phyloP scores from a whole-genome alignment of 2,797 vertebrate genomes.

The Ceryle rudis region DNA sequence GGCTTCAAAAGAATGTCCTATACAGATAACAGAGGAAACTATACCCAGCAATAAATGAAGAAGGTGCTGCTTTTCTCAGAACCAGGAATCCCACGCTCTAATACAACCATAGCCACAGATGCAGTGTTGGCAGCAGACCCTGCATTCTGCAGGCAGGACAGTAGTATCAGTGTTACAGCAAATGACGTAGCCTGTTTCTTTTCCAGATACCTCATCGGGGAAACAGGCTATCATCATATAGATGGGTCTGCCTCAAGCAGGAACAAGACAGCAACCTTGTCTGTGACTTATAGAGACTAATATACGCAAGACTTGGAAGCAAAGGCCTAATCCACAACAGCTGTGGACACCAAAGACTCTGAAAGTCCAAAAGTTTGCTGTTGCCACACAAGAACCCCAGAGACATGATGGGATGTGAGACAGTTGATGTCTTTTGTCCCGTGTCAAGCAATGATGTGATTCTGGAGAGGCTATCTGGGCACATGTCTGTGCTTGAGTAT shows the following conservation, averaged over 20 bases:
- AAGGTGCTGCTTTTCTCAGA: not conserved
- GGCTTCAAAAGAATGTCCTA: not conserved
- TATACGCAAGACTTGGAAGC: not conserved
- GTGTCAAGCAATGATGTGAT: not conserved
- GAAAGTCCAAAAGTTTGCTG: not conserved
- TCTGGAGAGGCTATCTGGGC: not conserved
- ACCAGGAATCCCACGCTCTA: not conserved
- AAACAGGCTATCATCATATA: not conserved
- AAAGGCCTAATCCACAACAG: not conserved
- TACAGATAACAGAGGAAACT: not conserved
- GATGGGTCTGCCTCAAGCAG: not conserved
- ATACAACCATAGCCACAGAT: accelerated
- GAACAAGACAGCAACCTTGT: not conserved
- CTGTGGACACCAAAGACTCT: not conserved
- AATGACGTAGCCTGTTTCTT: not conserved
- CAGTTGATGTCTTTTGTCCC: not conserved
- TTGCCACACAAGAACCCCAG: not conserved
- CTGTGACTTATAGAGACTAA: not conserved
- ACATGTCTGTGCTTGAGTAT: not conserved
- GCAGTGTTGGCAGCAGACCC: accelerated
- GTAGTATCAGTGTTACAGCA: not conserved
- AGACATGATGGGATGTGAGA: not conserved
- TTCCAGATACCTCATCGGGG: not conserved
- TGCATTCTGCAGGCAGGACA: not conserved
- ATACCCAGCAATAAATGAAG: not conserved